phyloP scores from a whole-genome alignment of 2,113 vertebrate genomes.

The Butorides virescens region DNA sequence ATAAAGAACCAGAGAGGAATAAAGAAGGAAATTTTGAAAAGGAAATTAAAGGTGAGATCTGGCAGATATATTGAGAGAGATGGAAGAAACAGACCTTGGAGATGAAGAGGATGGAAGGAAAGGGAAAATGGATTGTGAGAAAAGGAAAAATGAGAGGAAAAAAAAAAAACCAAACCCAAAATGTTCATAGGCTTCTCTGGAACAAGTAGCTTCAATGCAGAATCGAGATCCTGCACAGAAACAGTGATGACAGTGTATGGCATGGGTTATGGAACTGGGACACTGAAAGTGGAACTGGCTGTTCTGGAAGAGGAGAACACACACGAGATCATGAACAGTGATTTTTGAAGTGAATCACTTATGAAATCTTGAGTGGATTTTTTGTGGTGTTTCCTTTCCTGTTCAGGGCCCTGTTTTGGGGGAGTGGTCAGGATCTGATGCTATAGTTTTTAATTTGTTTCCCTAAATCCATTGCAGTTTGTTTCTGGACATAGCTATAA shows the following conservation, averaged over 20 bases:
- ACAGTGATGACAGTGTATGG: background rate
- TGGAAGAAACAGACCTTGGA: background rate
- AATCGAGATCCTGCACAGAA: background rate
- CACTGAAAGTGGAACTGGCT: background rate
- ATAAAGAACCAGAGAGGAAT: background rate
- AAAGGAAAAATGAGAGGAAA: background rate
- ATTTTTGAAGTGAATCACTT: background rate
- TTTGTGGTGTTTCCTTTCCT: background rate
- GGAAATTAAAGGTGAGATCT: constrained; percentile 10
- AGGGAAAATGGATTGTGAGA: background rate
- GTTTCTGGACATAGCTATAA: background rate
- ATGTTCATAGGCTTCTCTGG: background rate
- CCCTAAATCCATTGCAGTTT: background rate
- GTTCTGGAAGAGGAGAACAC: background rate
- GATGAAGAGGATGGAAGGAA: background rate
- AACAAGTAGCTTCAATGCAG: background rate
- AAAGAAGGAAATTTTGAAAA: background rate
- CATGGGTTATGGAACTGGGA: background rate
- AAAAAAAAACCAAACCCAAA: background rate
- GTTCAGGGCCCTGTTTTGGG: background rate
- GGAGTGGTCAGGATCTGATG: background rate
- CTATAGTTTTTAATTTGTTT: background rate
- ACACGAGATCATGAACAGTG: fast-evolving
- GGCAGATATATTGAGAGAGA: background rate
- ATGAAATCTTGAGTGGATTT: background rate